Base-by-base conservation (phyloP, 1,140 invertebrate genomes). In the Cherax destructor region DNA sequence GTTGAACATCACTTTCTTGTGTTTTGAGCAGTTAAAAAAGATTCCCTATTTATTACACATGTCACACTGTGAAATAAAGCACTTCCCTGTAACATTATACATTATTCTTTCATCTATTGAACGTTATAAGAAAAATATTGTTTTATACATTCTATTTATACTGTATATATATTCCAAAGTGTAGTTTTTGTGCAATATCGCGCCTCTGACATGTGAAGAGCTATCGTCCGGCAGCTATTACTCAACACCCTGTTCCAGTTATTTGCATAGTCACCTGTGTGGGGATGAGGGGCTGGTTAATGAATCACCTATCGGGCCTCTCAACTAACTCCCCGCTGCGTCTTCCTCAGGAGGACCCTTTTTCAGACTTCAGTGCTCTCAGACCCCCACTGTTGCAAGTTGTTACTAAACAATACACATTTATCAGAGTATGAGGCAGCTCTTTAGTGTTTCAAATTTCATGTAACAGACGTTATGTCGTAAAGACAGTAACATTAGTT, bases 241-340 rank as follows among this genome's bases (percentile, higher is more conserved):
- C 49, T n/a, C 56, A 30, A 59, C 85, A 78, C 85, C 76, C 74
- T 86, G 74, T 77, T 30, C 76, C 85, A n/a, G 74, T 78, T 86
- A 52, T 78, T 86, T 86, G 74, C 85, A 86, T 86, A 78, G 85
- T 86, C 85, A 86, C 74, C 76, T 52, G 72, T 65, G 24, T 10
- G 13, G 30, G 52, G 52, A 56, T 9, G 52, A 13, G 52, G 24
- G 81, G 56, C 24, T 16, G 10, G n/a, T 4, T 47, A 9, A 30
- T 47, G n/a, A n/a, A 4, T 61, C 18, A 65, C 6, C 69, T 74
- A 21, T 0, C 1, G 3, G 69, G 69, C 69, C 69, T 10, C 69
- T 30, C 21, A 18, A 41, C 13, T 69, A 18, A 13, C 13, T 21
- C 65, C 21, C 6, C 24, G 69, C 24, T 74, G 69, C 6, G 69